A percentile compares a stretch with the other conserved stretches of the same genome.
These are phyloP conservation scores for Eidolon dupreanum DNA, from an alignment of 2,797 vertebrate genomes.

Conservation along the genomic window DNA sequence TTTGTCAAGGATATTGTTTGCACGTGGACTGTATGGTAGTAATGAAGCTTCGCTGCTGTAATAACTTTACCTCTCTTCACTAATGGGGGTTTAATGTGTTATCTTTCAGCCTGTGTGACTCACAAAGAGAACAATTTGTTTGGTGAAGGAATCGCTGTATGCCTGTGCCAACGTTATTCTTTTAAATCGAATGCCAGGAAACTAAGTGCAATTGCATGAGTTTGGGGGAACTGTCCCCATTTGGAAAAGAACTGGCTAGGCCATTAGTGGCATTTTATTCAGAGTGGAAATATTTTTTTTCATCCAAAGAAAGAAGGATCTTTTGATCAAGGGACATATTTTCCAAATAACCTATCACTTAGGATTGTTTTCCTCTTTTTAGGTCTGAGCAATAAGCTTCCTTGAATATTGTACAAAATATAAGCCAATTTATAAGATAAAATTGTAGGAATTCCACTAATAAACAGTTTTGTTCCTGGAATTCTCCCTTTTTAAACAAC, in stretches of 20 bases:
- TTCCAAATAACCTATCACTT: background rate
- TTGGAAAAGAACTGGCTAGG: background rate
- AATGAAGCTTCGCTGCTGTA: background rate
- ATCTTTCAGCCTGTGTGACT: background rate
- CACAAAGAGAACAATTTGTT: background rate
- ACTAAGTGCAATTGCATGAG: background rate
- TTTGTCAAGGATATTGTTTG: background rate
- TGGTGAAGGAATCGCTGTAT: background rate
- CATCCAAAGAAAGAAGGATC: background rate
- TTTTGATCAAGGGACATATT: background rate
- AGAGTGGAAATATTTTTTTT: background rate
- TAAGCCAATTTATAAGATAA: background rate
- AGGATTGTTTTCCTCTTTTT: background rate
- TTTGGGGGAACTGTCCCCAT: background rate
- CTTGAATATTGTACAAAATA: background rate
- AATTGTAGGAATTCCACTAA: background rate
- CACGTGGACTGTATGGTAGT: background rate
- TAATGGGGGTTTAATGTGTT: background rate
- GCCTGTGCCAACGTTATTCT: background rate
- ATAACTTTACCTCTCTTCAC: background rate
- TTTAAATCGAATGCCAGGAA: constrained; percentile 26
- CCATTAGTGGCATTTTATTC: constrained; percentile 32
- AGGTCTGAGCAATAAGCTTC: background rate
- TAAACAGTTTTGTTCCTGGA: background rate
- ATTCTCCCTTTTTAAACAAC: background rate